Percentiles rank a stretch among this genome's conserved stretches.
phyloP scores from a whole-genome alignment of 2,797 vertebrate genomes.

The Dryobates pubescens region DNA sequence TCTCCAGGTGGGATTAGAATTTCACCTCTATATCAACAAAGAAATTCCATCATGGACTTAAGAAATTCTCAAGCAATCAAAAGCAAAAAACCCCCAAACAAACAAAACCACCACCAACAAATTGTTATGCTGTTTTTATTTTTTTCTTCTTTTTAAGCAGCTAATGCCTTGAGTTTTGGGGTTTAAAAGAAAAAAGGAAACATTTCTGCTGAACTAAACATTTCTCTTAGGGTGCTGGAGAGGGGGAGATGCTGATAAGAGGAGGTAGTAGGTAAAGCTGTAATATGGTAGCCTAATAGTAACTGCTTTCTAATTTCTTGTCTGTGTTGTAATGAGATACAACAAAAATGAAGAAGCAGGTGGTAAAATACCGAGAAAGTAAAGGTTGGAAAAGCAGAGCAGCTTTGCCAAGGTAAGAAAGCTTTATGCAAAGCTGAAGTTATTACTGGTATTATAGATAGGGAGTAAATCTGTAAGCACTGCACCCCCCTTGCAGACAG shows the following conservation, averaged over 20 bases:
- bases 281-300: background rate
- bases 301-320: background rate
- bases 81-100: background rate
- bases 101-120: background rate
- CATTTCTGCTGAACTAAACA: background rate
- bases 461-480: background rate
- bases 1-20: background rate
- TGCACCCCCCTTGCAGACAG: background rate
- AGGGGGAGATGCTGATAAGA: background rate
- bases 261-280: background rate
- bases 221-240: background rate
- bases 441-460: background rate
- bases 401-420: background rate
- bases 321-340: background rate
- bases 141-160: background rate
- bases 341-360: background rate
- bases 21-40: background rate
- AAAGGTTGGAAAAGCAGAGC: background rate
- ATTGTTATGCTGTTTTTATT: rapidly evolving
- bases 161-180: background rate
- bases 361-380: background rate
- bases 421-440: background rate
- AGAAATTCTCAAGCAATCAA: background rate
- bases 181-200: background rate
- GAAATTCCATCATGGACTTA: background rate